Base-by-base conservation (phyloP, 2,797 vertebrate genomes). In the Sebastes steindachneri region DNA sequence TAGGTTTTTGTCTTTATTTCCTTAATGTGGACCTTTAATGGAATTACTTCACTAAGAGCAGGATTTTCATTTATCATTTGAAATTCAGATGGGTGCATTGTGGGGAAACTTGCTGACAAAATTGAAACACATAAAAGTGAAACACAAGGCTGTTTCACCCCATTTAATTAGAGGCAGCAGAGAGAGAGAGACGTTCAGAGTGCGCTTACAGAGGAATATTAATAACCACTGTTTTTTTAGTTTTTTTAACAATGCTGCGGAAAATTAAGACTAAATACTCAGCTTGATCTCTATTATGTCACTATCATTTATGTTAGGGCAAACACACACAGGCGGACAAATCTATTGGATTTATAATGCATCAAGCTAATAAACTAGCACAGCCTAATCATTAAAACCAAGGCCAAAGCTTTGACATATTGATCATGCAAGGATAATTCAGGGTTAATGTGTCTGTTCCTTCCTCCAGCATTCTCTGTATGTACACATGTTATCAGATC, bases 11-110 rank as follows among this genome's bases (percentile, higher is more conserved):
- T 95, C 94, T 96, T 95, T 96, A 95, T 96, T 95, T 95, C 94
- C 94, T 95, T 96, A 95, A 96, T 96, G 94, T 88, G 75, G 87
- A 90, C 89, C 93, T 95, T 95, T 96, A 95, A 96, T 96, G 94
- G 91, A 95, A 97, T 97, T 96, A 96, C 94, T 97, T 95, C 94
- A 91, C 93, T 95, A 93, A 95, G 90, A 95, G 91, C 89, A 87
- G 88, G 92, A 96, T 96, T 97, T 97, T 96, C 93, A 96, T 96
- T 96, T 96, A 96, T 96, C 95, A 97, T 98, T 97, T 97, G 96
- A 97, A 97, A 97, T 97, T 97, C 97, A 97, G 96, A 97, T 96
- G 93, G 89, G 93, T 94, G 91, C 91, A 86, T 92, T 95, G 86
- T 87, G 95, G 96, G 92, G 82, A 96, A 97, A 97, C 89, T 94